phyloP scores from a whole-genome alignment of 2,888 invertebrate genomes.

The Cheilosia vulpina region DNA sequence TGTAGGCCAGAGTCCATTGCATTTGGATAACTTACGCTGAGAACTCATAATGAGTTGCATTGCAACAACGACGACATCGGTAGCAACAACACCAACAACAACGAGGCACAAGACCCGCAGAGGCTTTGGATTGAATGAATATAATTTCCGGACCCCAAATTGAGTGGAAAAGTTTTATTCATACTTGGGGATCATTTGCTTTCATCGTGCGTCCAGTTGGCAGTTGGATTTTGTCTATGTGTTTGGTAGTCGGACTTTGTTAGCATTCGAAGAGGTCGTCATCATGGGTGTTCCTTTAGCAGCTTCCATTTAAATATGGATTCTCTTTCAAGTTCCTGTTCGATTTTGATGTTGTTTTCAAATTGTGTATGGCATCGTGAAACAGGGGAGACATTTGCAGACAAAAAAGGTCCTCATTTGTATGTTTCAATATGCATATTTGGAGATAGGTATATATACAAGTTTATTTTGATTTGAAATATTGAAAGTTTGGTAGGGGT shows the following conservation, averaged over 20 bases:
- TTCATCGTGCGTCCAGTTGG: slow-evolving; percentile 18
- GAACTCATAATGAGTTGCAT: slow-evolving; percentile 62
- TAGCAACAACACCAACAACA: background rate
- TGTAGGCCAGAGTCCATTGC: slow-evolving; percentile 47
- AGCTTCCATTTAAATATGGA: slow-evolving; percentile 55
- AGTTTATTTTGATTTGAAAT: too few relatives aligned
- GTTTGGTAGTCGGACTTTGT: background rate
- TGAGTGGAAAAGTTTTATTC: slow-evolving; percentile 71
- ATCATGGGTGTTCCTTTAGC: slow-evolving; percentile 42
- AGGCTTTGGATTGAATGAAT: slow-evolving; percentile 31
- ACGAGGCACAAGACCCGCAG: background rate
- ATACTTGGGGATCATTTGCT: slow-evolving; percentile 42
- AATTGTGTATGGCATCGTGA: background rate
- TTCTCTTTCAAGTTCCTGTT: slow-evolving; percentile 10
- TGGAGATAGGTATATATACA: too few relatives aligned
- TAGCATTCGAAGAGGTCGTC: slow-evolving; percentile 17
- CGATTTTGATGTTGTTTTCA: slow-evolving; percentile 15
- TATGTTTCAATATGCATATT: too few relatives aligned
- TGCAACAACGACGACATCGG: slow-evolving; percentile 37
- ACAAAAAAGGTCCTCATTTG: background rate
- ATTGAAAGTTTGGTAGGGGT: too few relatives aligned
- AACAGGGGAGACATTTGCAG: background rate
- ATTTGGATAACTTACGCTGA: slow-evolving; percentile 37
- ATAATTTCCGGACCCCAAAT: slow-evolving; percentile 63
- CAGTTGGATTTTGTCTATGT: background rate